These are phyloP conservation scores for Pitta sordida DNA, from an alignment of 2,113 vertebrate genomes.

Conservation along the genomic window DNA sequence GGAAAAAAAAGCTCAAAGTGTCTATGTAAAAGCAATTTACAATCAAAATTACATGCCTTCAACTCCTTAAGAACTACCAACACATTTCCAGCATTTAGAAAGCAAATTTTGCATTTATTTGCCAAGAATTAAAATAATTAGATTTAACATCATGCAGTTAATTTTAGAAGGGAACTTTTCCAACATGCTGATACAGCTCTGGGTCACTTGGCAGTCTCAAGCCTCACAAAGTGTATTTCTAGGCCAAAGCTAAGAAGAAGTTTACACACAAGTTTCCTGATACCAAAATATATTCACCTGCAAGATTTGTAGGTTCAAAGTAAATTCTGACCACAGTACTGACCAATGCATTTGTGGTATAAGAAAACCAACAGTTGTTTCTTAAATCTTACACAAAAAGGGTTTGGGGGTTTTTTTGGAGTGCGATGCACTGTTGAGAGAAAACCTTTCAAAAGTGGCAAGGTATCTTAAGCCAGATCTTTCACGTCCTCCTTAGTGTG, in stretches of 20 bases:
- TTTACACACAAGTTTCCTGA: background rate
- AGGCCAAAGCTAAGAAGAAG: background rate
- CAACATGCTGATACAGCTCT: background rate
- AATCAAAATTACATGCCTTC: background rate
- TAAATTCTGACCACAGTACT: background rate
- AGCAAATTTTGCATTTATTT: background rate
- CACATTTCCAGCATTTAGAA: background rate
- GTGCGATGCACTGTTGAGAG: background rate
- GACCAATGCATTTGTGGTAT: background rate
- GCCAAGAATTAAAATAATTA: background rate
- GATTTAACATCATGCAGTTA: background rate
- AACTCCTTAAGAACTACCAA: background rate
- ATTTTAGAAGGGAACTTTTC: background rate
- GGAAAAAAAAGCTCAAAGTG: background rate
- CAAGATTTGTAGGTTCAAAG: background rate
- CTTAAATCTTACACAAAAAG: background rate
- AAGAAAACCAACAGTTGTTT: background rate
- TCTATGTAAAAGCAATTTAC: background rate
- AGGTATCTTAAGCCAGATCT: background rate
- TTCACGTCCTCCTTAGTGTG: background rate
- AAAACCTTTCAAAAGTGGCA: background rate
- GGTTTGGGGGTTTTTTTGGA: rapidly evolving
- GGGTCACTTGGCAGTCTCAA: background rate
- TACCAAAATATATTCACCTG: background rate
- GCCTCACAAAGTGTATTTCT: background rate